phyloP scores from a whole-genome alignment of 2,888 invertebrate species.

The Pristionchus exspectatus region DNA sequence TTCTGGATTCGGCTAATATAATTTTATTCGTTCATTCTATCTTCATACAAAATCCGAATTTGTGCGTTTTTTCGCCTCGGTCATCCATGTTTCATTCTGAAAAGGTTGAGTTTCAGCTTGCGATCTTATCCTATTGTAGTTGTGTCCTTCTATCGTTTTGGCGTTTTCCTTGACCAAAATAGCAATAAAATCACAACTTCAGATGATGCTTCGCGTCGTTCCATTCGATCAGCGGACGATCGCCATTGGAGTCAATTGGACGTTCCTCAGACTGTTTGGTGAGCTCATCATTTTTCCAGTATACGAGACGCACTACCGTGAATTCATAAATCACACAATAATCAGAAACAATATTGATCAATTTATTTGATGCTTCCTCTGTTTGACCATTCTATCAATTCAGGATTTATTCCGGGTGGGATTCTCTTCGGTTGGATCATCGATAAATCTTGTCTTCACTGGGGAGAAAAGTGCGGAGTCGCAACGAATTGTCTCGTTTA shows the following conservation, averaged over 20 bases:
- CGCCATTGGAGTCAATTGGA: slow-evolving; percentile 78
- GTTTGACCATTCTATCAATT: neutral
- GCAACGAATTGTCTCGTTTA: slow-evolving; percentile 70
- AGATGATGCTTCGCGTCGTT: slow-evolving; percentile 72
- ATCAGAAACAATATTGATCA: no score
- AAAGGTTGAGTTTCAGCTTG: neutral
- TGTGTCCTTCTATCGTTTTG: neutral
- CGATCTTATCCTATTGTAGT: neutral
- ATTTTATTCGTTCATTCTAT: no score
- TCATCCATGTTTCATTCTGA: neutral
- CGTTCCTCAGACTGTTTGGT: slow-evolving; percentile 76
- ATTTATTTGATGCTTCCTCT: no score
- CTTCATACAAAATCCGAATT: no score
- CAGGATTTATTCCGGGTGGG: slow-evolving; percentile 78
- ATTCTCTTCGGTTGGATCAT: slow-evolving; percentile 77
- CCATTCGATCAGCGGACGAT: slow-evolving; percentile 78
- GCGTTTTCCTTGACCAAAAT: neutral
- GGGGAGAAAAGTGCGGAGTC: slow-evolving; percentile 59
- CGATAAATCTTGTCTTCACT: slow-evolving; percentile 72
- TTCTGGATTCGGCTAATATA: no score
- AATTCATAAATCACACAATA: no score
- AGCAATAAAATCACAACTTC: neutral
- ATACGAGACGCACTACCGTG: no score
- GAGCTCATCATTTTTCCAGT: slow-evolving; percentile 32
- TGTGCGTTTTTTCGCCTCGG: no score